Percentiles rank a stretch among this genome's conserved stretches.
Evolutionary conservation across 2,797 vertebrate genomes (phyloP).

Genomic region (Gymnodraco acuticeps): DNA sequence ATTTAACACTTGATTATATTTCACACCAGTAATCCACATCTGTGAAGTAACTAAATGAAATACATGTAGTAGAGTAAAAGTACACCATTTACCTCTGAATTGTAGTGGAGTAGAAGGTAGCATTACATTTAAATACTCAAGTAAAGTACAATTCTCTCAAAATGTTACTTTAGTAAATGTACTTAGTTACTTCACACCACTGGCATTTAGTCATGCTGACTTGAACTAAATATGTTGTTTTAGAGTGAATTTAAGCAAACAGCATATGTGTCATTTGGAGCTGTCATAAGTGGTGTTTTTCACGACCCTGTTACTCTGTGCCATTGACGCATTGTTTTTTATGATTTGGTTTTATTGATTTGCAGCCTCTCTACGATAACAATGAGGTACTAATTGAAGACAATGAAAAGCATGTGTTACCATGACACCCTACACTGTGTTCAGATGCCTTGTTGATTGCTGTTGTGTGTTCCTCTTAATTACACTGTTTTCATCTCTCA

Average conservation of each 20-base stretch:
- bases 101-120: too few relatives aligned
- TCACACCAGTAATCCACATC: too few relatives aligned
- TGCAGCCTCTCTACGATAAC: conserved; percentile 26
- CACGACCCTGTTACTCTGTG: not conserved
- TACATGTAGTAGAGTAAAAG: too few relatives aligned
- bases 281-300: not conserved
- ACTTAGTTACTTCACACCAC: too few relatives aligned
- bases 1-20: too few relatives aligned
- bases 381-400: conserved; percentile 14
- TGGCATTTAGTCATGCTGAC: too few relatives aligned
- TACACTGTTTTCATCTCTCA: conserved; percentile 3
- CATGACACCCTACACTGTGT: not conserved
- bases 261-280: not conserved
- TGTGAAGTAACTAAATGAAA: too few relatives aligned
- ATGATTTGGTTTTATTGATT: conserved; percentile 6
- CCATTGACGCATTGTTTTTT: not conserved
- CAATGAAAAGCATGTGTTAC: not conserved
- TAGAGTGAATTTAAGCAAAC: not conserved
- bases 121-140: too few relatives aligned
- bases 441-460: conserved; percentile 34
- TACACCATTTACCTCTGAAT: too few relatives aligned
- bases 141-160: too few relatives aligned
- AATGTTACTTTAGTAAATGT: too few relatives aligned
- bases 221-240: not conserved
- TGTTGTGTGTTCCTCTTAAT: conserved; percentile 31